Evolutionary conservation across 2,888 invertebrate genomes (phyloP), one percentile per base, ranked within the genome.

Genomic region (Lasioglossum oenotherae): DNA sequence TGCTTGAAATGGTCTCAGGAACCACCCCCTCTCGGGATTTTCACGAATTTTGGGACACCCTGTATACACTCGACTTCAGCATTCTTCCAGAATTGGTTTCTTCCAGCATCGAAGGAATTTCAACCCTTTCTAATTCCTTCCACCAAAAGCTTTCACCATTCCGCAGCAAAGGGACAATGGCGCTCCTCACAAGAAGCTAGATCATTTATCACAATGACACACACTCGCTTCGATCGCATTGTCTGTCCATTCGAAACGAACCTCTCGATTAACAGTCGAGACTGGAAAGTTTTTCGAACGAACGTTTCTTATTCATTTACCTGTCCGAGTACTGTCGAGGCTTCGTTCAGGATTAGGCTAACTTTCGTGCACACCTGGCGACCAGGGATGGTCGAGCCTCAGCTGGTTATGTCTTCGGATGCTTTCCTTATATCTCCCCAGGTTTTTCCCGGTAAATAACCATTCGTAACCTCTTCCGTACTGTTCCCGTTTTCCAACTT

Each of bases 231-330:
- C 64, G 64, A 64, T 64, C 64, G 16, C 31, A 31, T 31, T 31
- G 31, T 16, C 64, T 31, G 16, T 31, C 31, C 31, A 31, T 31
- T 64, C 64, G 64, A 64, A 64, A 64, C 64, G 31, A 64, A 16
- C 6, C 31, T 64, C 64, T 31, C 64, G 64, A 64, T 64, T 64
- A 64, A 64, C 16, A 31, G 64, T 31, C 64, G 64, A 14, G 64
- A 14, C 64, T 31, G 16, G 64, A 64, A 64, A 27, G 27, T 64
- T 31, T 31, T 31, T 31, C 60, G 60, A 14, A 14, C 27, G 60
- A 31, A 64, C 31, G 16, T 64, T 64, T 64, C 64, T 64, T 64
- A 64, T 64, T 64, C 64, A 64, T 64, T 49, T 38, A 75, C 38
- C 23, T 57, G 53, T 31, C 27, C 53, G 57, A n/a, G n/a, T 1